These are phyloP conservation scores for Archips crataeganus DNA, from an alignment of 2,888 invertebrate species.

Conservation along the genomic window DNA sequence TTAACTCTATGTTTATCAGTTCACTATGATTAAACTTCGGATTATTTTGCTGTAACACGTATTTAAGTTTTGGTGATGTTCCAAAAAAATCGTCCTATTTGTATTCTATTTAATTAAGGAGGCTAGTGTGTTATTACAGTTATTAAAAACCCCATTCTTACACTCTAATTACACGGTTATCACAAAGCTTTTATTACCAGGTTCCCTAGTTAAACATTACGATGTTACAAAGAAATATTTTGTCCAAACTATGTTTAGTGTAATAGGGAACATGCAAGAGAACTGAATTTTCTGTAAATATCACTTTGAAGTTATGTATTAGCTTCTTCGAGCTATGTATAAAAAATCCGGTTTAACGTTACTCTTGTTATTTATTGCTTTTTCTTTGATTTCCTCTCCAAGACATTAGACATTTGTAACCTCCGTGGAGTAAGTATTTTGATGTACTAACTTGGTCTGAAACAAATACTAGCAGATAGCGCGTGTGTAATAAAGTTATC, in stretches of 20 bases:
- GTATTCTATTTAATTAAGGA: not conserved
- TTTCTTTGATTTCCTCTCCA: too few species aligned
- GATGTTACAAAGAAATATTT: not conserved
- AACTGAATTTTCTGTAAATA: too few species aligned
- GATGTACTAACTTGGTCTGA: too few species aligned
- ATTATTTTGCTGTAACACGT: not conserved
- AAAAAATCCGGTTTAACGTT: too few species aligned
- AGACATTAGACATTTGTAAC: too few species aligned
- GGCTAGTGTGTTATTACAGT: not conserved
- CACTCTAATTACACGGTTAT: not conserved
- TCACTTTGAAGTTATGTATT: too few species aligned
- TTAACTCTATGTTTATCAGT: not conserved
- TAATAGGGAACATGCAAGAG: too few species aligned
- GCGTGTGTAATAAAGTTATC: too few species aligned
- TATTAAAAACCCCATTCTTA: slow-evolving; percentile 10
- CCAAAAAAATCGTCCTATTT: not conserved
- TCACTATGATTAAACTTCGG: not conserved
- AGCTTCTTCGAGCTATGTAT: too few species aligned
- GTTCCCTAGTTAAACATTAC: not conserved
- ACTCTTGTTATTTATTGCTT: too few species aligned
- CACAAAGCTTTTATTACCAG: not conserved
- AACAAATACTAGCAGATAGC: too few species aligned
- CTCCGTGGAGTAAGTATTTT: too few species aligned
- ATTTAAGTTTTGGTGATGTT: not conserved
- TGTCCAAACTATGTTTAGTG: not conserved